Percentiles rank a stretch among this genome's conserved stretches.
These are phyloP conservation scores for Lepidothrix coronata DNA, from an alignment of 2,113 vertebrate genomes.

Conservation along the genomic window DNA sequence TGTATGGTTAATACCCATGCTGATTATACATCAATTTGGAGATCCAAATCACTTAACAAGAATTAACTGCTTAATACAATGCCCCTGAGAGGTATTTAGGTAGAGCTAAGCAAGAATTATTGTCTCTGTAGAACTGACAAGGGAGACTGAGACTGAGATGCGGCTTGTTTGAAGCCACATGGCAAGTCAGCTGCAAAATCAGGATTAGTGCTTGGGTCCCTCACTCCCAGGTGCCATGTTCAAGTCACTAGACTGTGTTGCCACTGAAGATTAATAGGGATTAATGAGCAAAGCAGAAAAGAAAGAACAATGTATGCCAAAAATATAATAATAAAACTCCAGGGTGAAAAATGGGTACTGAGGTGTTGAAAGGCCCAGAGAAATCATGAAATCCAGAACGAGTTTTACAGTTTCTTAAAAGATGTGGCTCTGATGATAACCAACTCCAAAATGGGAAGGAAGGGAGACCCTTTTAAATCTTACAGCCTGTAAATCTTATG, in stretches of 20 bases:
- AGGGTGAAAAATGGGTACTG: background rate
- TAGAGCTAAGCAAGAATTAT: constrained; percentile 51
- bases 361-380: constrained; percentile 36
- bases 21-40: constrained; percentile 38
- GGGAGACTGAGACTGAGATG: background rate
- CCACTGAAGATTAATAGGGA: constrained; percentile 44
- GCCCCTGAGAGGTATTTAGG: constrained; percentile 39
- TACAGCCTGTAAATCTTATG: constrained; percentile 28
- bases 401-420: constrained; percentile 22
- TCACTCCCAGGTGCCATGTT: background rate
- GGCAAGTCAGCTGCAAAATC: constrained; percentile 10
- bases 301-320: background rate
- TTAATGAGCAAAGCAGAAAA: constrained; percentile 32
- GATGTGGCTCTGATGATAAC: constrained; percentile 27
- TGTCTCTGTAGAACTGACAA: constrained; percentile 10
- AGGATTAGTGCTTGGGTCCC: constrained; percentile 15
- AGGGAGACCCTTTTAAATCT: background rate
- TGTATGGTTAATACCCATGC: constrained; percentile 25
- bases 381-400: constrained; percentile 27
- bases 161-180: constrained; percentile 21
- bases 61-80: constrained; percentile 40
- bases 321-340: constrained; percentile 20
- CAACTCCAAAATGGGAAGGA: background rate
- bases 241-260: background rate
- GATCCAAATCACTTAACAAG: constrained; percentile 53